Evolutionary conservation across 2,797 vertebrate genomes (phyloP).

Genomic region (Enteromius afrohamiltoni): DNA sequence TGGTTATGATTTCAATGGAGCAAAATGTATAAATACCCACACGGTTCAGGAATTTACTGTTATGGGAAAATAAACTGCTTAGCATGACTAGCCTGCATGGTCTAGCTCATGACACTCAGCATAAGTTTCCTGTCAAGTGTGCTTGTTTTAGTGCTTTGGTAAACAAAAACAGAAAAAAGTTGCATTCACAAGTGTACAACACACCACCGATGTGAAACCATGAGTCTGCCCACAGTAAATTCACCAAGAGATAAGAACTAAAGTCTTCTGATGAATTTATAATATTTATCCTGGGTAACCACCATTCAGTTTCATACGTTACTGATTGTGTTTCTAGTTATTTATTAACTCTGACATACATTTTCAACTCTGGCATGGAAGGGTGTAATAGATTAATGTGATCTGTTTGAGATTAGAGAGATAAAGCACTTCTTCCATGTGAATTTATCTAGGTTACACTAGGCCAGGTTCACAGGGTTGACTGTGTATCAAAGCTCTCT

Average conservation of each 20-base stretch:
- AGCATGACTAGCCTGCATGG: background rate
- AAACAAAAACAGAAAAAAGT: background rate
- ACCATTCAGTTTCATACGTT: background rate
- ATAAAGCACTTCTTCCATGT: background rate
- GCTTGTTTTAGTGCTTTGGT: background rate
- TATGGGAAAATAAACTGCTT: slow-evolving; percentile 61
- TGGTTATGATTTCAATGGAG: background rate
- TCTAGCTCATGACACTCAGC: slow-evolving; percentile 4
- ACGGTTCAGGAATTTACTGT: slow-evolving; percentile 56
- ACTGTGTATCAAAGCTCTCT: background rate
- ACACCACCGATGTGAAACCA: background rate
- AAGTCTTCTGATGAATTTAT: background rate
- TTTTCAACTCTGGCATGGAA: background rate
- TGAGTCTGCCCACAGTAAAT: background rate
- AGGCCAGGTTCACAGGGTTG: background rate
- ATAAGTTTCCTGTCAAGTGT: slow-evolving; percentile 8
- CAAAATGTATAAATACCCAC: background rate
- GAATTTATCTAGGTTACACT: slow-evolving; percentile 17
- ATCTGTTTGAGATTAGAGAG: background rate
- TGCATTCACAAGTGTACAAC: slow-evolving; percentile 8
- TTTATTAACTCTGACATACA: slow-evolving; percentile 15
- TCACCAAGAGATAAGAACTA: background rate
- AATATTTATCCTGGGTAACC: background rate
- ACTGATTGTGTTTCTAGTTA: background rate
- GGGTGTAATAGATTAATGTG: slow-evolving; percentile 3